Evolutionary conservation across 2,113 vertebrate species (phyloP).

Genomic region (Oreotrochilus melanogaster): DNA sequence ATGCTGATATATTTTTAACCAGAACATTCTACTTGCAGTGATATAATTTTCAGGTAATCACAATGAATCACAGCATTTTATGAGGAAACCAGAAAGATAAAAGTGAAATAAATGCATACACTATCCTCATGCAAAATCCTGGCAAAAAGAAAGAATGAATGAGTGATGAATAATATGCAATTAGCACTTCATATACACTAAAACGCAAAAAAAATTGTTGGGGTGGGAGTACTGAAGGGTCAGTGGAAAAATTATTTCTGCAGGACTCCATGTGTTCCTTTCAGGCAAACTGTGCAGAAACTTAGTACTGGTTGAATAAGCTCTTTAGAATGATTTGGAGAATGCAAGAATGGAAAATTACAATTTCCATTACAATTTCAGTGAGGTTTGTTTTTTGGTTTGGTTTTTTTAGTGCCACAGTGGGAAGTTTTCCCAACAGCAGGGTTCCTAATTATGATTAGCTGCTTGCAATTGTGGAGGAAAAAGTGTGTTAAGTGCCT

Average conservation of each 20-base stretch:
- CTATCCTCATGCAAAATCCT: neutral
- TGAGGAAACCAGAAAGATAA: neutral
- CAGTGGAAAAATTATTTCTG: neutral
- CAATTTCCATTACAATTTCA: neutral
- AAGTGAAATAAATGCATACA: neutral
- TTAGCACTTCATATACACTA: neutral
- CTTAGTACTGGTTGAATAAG: neutral
- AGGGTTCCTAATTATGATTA: conserved; percentile 53
- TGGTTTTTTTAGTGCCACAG: neutral
- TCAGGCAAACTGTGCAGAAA: neutral
- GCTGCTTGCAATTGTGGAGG: neutral
- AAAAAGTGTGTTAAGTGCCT: neutral
- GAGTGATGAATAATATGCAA: neutral
- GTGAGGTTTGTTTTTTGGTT: too few relatives aligned
- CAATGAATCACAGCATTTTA: neutral
- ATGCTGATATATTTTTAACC: neutral
- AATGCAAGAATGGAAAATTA: neutral
- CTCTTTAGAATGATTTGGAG: neutral
- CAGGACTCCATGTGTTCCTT: neutral
- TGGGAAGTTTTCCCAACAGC: conserved; percentile 37
- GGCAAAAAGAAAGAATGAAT: neutral
- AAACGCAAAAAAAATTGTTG: neutral
- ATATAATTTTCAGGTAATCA: neutral
- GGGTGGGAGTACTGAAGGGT: neutral
- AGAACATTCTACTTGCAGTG: neutral